Evolutionary conservation across 2,797 vertebrate genomes (phyloP).

Genomic region (Siniperca obscura): DNA sequence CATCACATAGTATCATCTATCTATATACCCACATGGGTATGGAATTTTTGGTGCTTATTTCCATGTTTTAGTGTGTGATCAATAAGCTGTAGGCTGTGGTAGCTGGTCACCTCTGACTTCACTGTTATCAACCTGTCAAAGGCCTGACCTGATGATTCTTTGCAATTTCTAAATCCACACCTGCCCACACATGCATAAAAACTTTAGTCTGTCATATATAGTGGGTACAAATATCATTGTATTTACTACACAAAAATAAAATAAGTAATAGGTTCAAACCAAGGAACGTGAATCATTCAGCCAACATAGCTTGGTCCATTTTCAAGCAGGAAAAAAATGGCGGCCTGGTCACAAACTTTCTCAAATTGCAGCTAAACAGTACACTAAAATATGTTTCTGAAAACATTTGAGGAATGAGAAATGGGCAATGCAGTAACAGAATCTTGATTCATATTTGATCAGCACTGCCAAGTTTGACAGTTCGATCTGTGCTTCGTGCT

Average conservation of each 20-base stretch:
- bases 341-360: too few species aligned
- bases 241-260: background rate
- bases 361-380: too few species aligned
- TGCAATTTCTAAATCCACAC: slow-evolving; percentile 7
- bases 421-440: too few species aligned
- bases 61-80: slow-evolving; percentile 12
- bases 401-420: too few species aligned
- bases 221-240: background rate
- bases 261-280: background rate
- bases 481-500: too few species aligned
- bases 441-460: too few species aligned
- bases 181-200: background rate
- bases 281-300: background rate
- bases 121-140: slow-evolving; percentile 26
- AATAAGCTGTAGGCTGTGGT: slow-evolving; percentile 20
- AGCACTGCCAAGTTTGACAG: too few species aligned
- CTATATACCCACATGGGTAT: background rate
- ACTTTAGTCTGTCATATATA: background rate
- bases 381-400: too few species aligned
- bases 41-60: slow-evolving; percentile 3
- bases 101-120: background rate
- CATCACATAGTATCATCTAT: background rate
- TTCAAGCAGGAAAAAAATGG: too few species aligned
- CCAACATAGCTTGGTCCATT: background rate
- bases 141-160: background rate